A percentile compares a stretch with the other conserved stretches of the same genome.
phyloP scores from a whole-genome alignment of 1,140 invertebrate species.

The Calliphora vicina region DNA sequence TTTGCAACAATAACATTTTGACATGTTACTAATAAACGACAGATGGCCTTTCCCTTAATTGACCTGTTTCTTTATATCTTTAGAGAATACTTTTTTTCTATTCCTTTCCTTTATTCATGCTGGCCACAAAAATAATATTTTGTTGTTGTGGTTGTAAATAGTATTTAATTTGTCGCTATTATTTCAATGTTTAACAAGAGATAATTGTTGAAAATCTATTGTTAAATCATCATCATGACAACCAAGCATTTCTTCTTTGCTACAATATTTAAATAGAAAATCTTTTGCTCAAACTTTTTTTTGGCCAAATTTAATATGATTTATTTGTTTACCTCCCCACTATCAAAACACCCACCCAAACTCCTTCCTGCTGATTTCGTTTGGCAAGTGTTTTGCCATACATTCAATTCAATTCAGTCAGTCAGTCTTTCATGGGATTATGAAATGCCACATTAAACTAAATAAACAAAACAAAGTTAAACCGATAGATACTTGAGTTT shows the following conservation, averaged over 20 bases:
- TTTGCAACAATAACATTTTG: slow-evolving; percentile 35
- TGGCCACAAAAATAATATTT: background rate
- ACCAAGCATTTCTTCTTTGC: background rate
- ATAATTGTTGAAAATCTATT: slow-evolving; percentile 23
- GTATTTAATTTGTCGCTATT: background rate
- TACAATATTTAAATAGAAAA: background rate
- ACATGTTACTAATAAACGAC: slow-evolving; percentile 26
- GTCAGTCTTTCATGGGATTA: background rate
- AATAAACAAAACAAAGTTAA: slow-evolving; percentile 30
- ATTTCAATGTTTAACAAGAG: background rate
- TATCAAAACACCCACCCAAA: background rate
- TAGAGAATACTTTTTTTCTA: background rate
- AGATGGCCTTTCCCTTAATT: slow-evolving; percentile 29
- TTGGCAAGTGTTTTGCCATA: background rate
- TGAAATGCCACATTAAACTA: slow-evolving; percentile 33
- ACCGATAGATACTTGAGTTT: slow-evolving; percentile 26
- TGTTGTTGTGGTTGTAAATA: no score
- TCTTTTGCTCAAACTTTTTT: background rate
- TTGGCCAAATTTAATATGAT: background rate
- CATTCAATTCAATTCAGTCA: background rate
- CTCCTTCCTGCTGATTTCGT: background rate
- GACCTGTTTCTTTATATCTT: slow-evolving; percentile 13
- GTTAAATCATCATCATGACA: slow-evolving; percentile 13
- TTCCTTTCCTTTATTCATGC: background rate
- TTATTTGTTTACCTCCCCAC: background rate